A percentile compares a stretch with the other conserved stretches of the same genome.
Conservation (phyloP, 2,113 vertebrate species). For the Syngnathoides biaculeatus region DNA sequence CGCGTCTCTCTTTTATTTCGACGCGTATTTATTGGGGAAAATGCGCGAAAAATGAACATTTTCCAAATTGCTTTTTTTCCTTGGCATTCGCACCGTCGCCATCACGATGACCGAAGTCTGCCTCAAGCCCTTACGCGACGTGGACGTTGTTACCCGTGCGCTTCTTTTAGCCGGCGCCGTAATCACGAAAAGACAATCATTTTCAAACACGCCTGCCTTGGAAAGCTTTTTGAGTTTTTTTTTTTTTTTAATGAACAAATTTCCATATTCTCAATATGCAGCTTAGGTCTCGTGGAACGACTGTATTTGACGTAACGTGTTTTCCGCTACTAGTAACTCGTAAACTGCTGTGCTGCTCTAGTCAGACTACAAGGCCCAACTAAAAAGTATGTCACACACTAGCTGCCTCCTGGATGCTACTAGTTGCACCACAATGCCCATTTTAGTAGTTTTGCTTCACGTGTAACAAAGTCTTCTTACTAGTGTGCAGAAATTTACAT, state of each 20-base stretch:
- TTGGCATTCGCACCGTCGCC: no score
- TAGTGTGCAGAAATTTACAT: no score
- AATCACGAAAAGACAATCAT: conserved; percentile 71
- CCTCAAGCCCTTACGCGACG: background rate
- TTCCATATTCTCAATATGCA: background rate
- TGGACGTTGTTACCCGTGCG: background rate
- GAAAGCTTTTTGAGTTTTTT: background rate
- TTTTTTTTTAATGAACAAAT: no score
- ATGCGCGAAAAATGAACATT: background rate
- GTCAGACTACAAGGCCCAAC: no score
- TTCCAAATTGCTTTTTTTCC: background rate
- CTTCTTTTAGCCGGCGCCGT: conserved; percentile 47
- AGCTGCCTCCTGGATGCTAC: no score
- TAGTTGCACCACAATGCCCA: no score
- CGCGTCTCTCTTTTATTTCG: conserved; percentile 28
- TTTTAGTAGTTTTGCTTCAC: no score
- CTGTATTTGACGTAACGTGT: background rate
- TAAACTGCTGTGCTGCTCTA: background rate
- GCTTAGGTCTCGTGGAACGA: background rate
- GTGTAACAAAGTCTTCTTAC: no score
- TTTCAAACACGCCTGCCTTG: conserved; percentile 19
- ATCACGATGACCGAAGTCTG: background rate
- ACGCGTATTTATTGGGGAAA: conserved; percentile 26
- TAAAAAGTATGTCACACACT: no score
- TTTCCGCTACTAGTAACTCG: background rate